Percentiles rank a stretch among this genome's conserved stretches.
These are phyloP conservation scores for Apus apus DNA, from an alignment of 2,113 vertebrate species.

Conservation along the genomic window DNA sequence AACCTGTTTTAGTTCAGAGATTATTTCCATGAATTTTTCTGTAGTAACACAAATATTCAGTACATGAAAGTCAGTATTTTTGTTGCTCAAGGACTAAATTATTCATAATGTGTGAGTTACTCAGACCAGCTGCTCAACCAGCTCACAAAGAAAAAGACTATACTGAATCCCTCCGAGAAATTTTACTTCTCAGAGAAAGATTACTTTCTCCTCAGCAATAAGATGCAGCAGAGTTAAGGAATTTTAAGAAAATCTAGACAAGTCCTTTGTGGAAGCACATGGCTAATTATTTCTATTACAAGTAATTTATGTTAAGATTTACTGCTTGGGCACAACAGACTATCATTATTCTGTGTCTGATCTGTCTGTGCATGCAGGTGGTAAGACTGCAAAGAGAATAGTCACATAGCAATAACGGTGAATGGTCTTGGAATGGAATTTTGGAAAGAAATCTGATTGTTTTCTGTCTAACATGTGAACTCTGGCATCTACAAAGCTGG, in stretches of 20 bases:
- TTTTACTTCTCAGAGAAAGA: not conserved
- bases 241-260: not conserved
- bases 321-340: not conserved
- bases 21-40: not conserved
- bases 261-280: not conserved
- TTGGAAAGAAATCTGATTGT: not conserved
- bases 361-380: not conserved
- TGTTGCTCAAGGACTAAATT: not conserved
- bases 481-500: not conserved
- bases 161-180: not conserved
- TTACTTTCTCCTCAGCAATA: not conserved
- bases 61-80: not conserved
- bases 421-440: not conserved
- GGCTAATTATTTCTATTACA: not conserved
- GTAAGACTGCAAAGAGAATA: not conserved
- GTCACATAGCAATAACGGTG: not conserved
- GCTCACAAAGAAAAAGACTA: not conserved
- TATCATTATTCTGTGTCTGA: not conserved
- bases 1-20: not conserved
- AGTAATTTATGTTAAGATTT: not conserved
- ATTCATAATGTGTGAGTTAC: not conserved
- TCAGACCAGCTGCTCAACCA: not conserved
- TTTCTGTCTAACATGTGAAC: not conserved
- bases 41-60: not conserved
- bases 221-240: not conserved